Base-by-base conservation (phyloP, 2,888 invertebrate species). In the Cepaea hortensis region DNA sequence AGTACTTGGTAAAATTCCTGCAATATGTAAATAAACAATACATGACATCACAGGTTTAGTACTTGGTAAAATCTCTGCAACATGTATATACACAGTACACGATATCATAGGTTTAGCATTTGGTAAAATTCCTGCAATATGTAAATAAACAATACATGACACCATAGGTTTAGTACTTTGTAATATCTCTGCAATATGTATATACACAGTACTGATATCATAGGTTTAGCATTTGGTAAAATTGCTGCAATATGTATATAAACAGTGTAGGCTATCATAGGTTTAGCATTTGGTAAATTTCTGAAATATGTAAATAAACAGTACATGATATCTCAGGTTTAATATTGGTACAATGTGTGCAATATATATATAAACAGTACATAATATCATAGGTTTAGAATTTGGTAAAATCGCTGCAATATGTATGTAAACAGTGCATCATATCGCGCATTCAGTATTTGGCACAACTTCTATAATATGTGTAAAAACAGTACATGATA, bases 101-200 rank as follows among this genome's bases (percentile, higher is more conserved):
- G n/a, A n/a, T 70, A 90, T 88, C 65, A 89, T 84, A 3, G 90
- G 90, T 75, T 90, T 90, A 3, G 48, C 61, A 35, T 72, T 62
- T 20, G 85, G 80, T 13, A 81, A 20, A 4, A 73, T 61, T 13
- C 85, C 81, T 85, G 62, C 23, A 46, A 55, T 55, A 55, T 55
- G 4, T 55, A 55, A 79, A 73, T 73, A 73, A 23, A 73, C 73
- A 3, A 73, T 18, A 70, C 13, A 5, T 35, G n/a, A n/a, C n/a
- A n/a, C n/a, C n/a, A n/a, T n/a, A 7, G 9, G 7, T 7, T 73
- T 73, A n/a, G 9, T 35, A 9, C n/a, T n/a, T n/a, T n/a, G n/a
- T n/a, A n/a, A n/a, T n/a, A n/a, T n/a, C n/a, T n/a, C n/a, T n/a
- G n/a, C n/a, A n/a, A 35, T 35, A 35, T 35, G 35, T 35, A 35